Evolutionary conservation across 2,113 vertebrate genomes (phyloP).

Genomic region (Ciconia boyciana): DNA sequence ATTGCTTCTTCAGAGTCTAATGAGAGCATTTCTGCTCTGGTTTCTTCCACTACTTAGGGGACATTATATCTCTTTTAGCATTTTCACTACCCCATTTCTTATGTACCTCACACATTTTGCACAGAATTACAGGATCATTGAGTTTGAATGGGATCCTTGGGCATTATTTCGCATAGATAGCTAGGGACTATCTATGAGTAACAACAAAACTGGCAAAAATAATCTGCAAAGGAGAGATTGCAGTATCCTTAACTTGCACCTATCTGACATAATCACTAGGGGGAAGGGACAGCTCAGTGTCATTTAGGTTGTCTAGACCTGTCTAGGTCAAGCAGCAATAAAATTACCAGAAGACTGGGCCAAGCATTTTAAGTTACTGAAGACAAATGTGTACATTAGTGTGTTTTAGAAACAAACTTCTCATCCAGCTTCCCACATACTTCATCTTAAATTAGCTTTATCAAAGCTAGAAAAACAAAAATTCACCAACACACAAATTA

Average conservation of each 20-base stretch:
- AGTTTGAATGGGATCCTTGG: background rate
- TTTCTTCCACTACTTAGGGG: background rate
- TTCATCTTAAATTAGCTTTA: background rate
- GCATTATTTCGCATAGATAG: background rate
- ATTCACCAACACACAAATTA: background rate
- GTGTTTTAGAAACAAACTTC: background rate
- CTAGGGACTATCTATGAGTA: background rate
- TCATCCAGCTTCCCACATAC: background rate
- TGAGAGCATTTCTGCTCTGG: background rate
- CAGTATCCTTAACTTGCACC: background rate
- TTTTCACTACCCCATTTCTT: background rate
- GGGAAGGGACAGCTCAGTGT: background rate
- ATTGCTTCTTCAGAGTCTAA: background rate
- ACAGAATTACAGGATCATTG: background rate
- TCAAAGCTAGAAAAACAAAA: background rate
- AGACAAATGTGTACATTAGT: background rate
- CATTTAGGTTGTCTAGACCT: background rate
- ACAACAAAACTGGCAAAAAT: background rate
- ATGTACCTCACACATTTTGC: background rate
- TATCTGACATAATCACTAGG: background rate
- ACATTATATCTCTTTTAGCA: background rate
- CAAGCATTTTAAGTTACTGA: fast-evolving
- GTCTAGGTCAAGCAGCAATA: background rate
- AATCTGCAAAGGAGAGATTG: background rate
- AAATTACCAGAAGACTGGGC: background rate